Base-by-base conservation (phyloP, 2,888 invertebrate species). In the Yponomeuta evonymella region DNA sequence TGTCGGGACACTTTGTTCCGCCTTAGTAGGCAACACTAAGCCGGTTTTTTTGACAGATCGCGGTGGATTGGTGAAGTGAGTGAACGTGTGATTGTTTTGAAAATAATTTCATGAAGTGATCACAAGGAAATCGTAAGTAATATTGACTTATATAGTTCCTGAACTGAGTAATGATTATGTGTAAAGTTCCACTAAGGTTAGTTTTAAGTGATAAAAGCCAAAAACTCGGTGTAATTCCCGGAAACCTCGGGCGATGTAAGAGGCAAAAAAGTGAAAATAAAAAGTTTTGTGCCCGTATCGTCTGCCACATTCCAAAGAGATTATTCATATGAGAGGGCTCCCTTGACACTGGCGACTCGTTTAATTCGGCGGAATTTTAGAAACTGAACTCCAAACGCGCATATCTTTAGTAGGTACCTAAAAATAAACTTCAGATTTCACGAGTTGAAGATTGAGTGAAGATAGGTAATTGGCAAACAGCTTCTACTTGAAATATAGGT, bases 251-350 rank as follows among this genome's bases (percentile, higher is more conserved):
- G 80, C 78, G 79, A 76, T 77, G 79, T 76, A 81, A 82, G 83
- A 83, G 81, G 82, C 79, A 83, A 83, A 86, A 83, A 81, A 79
- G 78, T 80, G 80, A 85, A 88, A 86, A 82, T 83, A 87, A 88
- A 88, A 86, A 81, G 81, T 86, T 69, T 84, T 84, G 82, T 84
- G 81, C 80, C 80, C 63, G 84, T 85, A 88, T 87, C 86, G 87
- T 88, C 82, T 86, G 85, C 83, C n/a, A 87, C 90, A 90, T 91
- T 89, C 90, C 90, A 74, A 84, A 83, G 81, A 83, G 82, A 85
- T 88, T 90, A 86, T 89, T 88, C 82, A 76, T 80, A 75, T 79
- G 80, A 69, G 78, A 81, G 81, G 81, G 79, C 77, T 77, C 82
- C 79, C 12, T 79, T 78, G 74, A 75, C 76, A 77, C 73, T 78